Base-by-base conservation (phyloP, 1,140 invertebrate genomes). In the Belonocnema kinseyi region DNA sequence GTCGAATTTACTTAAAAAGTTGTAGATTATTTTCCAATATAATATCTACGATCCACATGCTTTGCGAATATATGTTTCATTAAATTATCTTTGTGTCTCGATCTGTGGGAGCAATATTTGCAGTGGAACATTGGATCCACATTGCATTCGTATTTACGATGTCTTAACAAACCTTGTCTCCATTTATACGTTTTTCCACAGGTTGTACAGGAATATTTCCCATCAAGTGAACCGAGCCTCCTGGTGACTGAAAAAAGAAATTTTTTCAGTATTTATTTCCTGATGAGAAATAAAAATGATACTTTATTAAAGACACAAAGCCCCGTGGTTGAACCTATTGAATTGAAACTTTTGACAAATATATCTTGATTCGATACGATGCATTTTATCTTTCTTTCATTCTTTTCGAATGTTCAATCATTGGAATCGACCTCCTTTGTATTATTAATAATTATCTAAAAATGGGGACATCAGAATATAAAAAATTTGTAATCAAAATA, bases 141-240 rank as follows among this genome's bases (percentile, higher is more conserved):
- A 33, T 92, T 92, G 80, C 92, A 93, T 79, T 93, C 92, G 77
- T 88, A 93, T 33, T 91, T 89, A 66, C 91, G 79, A 82, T 93
- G 92, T 54, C 87, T 86, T 33, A 82, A 85, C 56, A 80, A 50
- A 76, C 70, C 85, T 21, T 84, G 82, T 77, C 86, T 88, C 17
- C 90, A 86, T 73, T 91, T 91, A 79, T 92, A 92, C 7, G 87
- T 85, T 72, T 88, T 85, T 26, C 85, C 85, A 81, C 92, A 92
- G 74, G 86, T 85, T 19, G 82, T 79, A 77, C 91, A 92, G 13
- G 10, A 17, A n/a, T 26, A 74, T 33, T 66, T 73, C 5, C 61
- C 40, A 3, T 11, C 21, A 46, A 74, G 50, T 54, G 51, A 12
- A 53, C 16, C 14, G 50, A 17, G 13, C 54, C 10, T 71, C 14